Evolutionary conservation across 2,888 invertebrate genomes (phyloP).

Genomic region (Rotaria magnacalcarata): DNA sequence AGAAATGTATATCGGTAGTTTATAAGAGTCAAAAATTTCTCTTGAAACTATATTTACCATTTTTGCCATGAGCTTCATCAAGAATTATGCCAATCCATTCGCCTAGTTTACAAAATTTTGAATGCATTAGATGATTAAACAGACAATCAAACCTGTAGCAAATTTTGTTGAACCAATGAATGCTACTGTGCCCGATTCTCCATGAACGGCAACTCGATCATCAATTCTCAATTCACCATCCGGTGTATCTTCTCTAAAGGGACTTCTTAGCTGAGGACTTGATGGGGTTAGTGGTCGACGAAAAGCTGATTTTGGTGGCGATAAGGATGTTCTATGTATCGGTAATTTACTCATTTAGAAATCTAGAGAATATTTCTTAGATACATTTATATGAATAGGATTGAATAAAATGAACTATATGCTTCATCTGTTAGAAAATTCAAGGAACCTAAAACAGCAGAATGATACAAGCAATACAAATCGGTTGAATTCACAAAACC

Average conservation of each 20-base stretch:
- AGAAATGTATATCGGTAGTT: too few relatives aligned
- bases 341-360: constrained; percentile 22
- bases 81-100: constrained; percentile 54
- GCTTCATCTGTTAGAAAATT: too few relatives aligned
- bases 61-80: constrained; percentile 58
- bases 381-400: too few relatives aligned
- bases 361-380: background rate
- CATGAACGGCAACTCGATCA: constrained; percentile 74
- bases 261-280: background rate
- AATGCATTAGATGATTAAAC: background rate
- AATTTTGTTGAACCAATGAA: constrained; percentile 59
- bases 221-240: constrained; percentile 71
- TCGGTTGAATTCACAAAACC: too few relatives aligned
- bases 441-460: too few relatives aligned
- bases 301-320: background rate
- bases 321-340: too few relatives aligned
- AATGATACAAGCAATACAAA: too few relatives aligned
- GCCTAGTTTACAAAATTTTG: background rate
- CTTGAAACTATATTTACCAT: constrained; percentile 47
- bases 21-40: too few relatives aligned
- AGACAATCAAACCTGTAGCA: constrained; percentile 55
- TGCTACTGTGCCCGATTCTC: constrained; percentile 57
- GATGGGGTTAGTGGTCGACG: background rate
- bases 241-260: constrained; percentile 46
- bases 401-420: too few relatives aligned